Percentiles rank a stretch among this genome's conserved stretches.
Evolutionary conservation across 1,140 invertebrate genomes (phyloP).

Genomic region (Cataglyphis hispanica): DNA sequence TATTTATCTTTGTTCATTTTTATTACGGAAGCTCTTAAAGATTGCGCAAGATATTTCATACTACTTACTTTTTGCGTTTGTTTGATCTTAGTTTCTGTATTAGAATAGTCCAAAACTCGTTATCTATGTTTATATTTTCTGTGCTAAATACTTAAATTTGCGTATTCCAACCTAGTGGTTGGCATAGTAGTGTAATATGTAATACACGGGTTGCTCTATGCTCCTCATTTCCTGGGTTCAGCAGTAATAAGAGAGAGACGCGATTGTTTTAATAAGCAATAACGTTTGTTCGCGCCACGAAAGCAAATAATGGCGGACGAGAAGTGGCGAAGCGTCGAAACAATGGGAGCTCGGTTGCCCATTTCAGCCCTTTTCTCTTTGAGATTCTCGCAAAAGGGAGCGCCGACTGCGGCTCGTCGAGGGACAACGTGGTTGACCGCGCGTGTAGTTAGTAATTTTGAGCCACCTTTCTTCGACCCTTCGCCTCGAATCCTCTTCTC

Average conservation of each 20-base stretch:
- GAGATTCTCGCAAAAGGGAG: slow-evolving; percentile 64
- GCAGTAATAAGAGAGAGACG: slow-evolving; percentile 1
- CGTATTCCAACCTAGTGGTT: neutral
- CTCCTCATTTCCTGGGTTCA: slow-evolving; percentile 6
- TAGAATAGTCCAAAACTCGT: neutral
- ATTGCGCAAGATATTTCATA: neutral
- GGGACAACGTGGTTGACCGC: slow-evolving; percentile 63
- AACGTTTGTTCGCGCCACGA: slow-evolving; percentile 45
- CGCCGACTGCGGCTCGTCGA: slow-evolving; percentile 52
- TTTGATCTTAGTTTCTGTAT: slow-evolving; percentile 5
- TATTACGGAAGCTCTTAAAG: neutral
- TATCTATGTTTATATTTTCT: neutral
- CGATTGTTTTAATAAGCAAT: slow-evolving; percentile 71
- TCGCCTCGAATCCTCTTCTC: neutral
- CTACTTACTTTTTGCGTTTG: neutral
- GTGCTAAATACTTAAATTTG: neutral
- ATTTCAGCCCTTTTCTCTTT: slow-evolving; percentile 71
- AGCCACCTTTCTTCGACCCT: slow-evolving; percentile 29
- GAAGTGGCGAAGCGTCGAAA: slow-evolving; percentile 52
- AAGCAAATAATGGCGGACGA: slow-evolving; percentile 57
- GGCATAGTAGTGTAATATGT: slow-evolving; percentile 12
- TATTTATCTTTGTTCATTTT: neutral
- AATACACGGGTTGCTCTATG: neutral
- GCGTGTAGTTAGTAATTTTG: slow-evolving; percentile 70
- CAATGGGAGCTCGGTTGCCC: slow-evolving; percentile 63